A percentile compares a stretch with the other conserved stretches of the same genome.
phyloP scores from a whole-genome alignment of 2,797 vertebrate species.

The Vireo griseus region DNA sequence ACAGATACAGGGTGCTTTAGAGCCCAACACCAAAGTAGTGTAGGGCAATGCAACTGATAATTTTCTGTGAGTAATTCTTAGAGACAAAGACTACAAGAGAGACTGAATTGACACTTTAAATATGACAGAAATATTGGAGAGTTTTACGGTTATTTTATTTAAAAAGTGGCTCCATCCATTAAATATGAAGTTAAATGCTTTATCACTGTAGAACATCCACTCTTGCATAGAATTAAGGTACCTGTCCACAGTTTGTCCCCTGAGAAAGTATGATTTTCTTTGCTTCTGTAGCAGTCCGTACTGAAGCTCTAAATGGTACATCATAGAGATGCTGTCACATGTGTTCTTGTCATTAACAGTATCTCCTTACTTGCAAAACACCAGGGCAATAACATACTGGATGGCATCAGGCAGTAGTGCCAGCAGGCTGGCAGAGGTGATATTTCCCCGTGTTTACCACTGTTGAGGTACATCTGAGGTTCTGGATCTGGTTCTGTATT shows the following conservation, averaged over 20 bases:
- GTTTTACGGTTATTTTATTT: background rate
- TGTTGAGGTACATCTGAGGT: background rate
- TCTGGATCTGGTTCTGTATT: background rate
- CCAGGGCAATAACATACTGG: background rate
- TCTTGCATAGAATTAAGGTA: background rate
- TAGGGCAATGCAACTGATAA: background rate
- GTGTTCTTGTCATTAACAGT: background rate
- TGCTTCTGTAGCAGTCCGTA: background rate
- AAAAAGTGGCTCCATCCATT: background rate
- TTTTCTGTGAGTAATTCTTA: background rate
- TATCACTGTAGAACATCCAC: background rate
- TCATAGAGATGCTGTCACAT: background rate
- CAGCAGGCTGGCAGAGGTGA: accelerated
- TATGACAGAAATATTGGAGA: background rate
- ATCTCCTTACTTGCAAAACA: background rate
- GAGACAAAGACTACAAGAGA: background rate
- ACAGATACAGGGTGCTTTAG: background rate
- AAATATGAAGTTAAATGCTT: background rate
- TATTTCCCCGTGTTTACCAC: background rate
- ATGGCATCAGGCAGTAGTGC: background rate
- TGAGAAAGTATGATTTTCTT: background rate
- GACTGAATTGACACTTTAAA: background rate
- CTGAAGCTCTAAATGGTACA: background rate
- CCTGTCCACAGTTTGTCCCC: background rate
- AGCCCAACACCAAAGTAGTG: background rate